Percentiles rank a stretch among this genome's conserved stretches.
Conservation (phyloP, 2,888 invertebrate genomes). For the Pseudanteris insignis region DNA sequence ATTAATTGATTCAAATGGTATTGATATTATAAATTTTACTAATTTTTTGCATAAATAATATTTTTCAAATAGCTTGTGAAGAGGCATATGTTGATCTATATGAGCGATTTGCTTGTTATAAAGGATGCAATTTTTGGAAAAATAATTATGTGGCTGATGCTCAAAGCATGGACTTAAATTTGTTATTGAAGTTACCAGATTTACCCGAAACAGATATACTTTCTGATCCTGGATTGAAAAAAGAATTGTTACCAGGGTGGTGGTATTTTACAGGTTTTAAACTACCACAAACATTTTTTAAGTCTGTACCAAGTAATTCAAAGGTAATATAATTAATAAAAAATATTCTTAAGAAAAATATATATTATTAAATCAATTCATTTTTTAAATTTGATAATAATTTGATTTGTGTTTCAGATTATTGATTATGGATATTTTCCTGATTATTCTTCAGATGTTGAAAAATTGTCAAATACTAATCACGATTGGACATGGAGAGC, state of each 20-base stretch:
- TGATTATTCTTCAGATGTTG: conserved; percentile 57
- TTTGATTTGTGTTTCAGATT: too few relatives aligned
- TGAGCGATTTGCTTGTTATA: conserved; percentile 54
- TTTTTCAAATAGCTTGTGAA: conserved; percentile 60
- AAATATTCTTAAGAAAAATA: neutral
- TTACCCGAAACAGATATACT: conserved; percentile 60
- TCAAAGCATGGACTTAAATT: conserved; percentile 53
- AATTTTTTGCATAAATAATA: too few relatives aligned
- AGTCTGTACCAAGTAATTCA: conserved; percentile 59
- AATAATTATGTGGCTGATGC: conserved; percentile 53
- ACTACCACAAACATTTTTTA: conserved; percentile 61
- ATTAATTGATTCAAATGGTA: too few relatives aligned
- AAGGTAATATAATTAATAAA: conserved; percentile 49
- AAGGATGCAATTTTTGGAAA: conserved; percentile 59
- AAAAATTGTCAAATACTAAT: conserved; percentile 50
- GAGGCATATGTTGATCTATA: conserved; percentile 57
- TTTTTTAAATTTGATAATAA: conserved; percentile 1
- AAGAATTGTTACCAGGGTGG: conserved; percentile 61
- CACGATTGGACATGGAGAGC: neutral
- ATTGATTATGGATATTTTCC: conserved; percentile 57
- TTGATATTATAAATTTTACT: too few relatives aligned
- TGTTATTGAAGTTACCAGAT: conserved; percentile 57
- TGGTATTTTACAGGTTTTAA: conserved; percentile 61
- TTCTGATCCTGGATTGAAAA: conserved; percentile 59
- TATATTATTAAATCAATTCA: conserved; percentile 1